Conservation (phyloP, 2,888 invertebrate species). For the Protophormia terraenovae region DNA sequence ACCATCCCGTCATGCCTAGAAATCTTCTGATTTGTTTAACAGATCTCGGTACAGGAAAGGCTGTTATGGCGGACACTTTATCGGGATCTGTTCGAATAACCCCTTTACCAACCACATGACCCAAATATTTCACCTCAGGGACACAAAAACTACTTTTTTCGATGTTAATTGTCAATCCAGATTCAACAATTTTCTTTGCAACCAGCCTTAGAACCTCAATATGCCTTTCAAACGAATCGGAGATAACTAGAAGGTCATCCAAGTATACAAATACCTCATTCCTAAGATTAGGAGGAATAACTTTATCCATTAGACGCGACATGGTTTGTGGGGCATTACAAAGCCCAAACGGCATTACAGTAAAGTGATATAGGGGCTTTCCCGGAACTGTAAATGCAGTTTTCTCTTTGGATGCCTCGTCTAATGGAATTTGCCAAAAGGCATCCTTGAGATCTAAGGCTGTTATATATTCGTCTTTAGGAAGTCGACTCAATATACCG, state of each 20-base stretch:
- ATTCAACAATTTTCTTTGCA: slow-evolving; percentile 4
- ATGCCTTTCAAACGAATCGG: slow-evolving; percentile 29
- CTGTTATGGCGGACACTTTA: slow-evolving; percentile 42
- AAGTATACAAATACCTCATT: slow-evolving; percentile 46
- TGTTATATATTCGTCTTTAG: no score
- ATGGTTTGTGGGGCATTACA: no score
- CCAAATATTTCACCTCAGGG: slow-evolving; percentile 4
- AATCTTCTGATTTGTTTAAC: no score
- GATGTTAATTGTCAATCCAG: not conserved
- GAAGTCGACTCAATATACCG: no score
- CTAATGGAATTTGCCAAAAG: no score
- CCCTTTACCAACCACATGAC: slow-evolving; percentile 48
- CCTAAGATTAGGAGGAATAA: slow-evolving; percentile 20
- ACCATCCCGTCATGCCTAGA: slow-evolving; percentile 67
- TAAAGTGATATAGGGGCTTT: no score
- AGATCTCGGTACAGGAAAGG: slow-evolving; percentile 46
- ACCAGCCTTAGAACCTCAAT: not conserved
- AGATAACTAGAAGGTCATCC: slow-evolving; percentile 45
- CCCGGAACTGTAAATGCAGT: no score
- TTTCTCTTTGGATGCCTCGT: no score
- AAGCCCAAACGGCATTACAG: no score
- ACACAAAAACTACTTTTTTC: slow-evolving; percentile 44
- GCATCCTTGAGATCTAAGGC: no score
- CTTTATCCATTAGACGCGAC: no score
- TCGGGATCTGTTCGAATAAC: slow-evolving; percentile 32